Base-by-base conservation (phyloP, 2,797 vertebrate species). In the Stomatorhinus walkeri region DNA sequence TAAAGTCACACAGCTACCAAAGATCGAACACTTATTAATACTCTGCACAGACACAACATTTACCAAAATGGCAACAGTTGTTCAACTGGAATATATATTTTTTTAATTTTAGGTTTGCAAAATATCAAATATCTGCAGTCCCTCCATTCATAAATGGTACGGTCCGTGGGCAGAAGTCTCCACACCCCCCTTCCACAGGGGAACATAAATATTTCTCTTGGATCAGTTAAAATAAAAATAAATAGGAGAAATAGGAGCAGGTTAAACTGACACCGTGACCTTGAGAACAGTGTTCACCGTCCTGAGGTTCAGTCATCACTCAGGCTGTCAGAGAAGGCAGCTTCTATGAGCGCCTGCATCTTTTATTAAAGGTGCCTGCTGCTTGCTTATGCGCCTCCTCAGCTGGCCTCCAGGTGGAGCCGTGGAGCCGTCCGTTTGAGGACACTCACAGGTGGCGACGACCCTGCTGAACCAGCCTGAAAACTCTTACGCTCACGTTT, bases 121-220 rank as follows among this genome's bases (percentile, higher is more conserved):
- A 46, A 16, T 40, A 81, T 81, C 16, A 81, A 81, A 81, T 81
- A 81, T n/a, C 76, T 40, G 43, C 46, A 51, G 81, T 7, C 19
- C 43, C 48, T 28, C 79, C 19, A 12, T 84, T 87, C 85, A 59
- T 59, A 87, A 40, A 87, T 87, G 28, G 52, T 87, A 51, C 28
- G 6, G 14, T 28, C 22, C 85, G n/a, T 40, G 32, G 16, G 85
- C 24, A 40, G 52, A 52, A 51, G 16, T n/a, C 32, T 56, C 52
- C 51, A 52, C 32, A 14, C 85, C 2, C 2, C 16, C 52, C 51
- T 43, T 84, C 85, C 51, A 36, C 14, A 12, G 32, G n/a, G 14
- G 85, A 87, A 43, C 85, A 59, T 87, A 87, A 56, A 87, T 87
- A 87, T 87, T 87, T 87, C 85, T 40, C 12, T 87, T 87, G 24